A percentile compares a stretch with the other conserved stretches of the same genome.
phyloP scores from a whole-genome alignment of 2,113 vertebrate genomes.

The Zosterops pallidus region DNA sequence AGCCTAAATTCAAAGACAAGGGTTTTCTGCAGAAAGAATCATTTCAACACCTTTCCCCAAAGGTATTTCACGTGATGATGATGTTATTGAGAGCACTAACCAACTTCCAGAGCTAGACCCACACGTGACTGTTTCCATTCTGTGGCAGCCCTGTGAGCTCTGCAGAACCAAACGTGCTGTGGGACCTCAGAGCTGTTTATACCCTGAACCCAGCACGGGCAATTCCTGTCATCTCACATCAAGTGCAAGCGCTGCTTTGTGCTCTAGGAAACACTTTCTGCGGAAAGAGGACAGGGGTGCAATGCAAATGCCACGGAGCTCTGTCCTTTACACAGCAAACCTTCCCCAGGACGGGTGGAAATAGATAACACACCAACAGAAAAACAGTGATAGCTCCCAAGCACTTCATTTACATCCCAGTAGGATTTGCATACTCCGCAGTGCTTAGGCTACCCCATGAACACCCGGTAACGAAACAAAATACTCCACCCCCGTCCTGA shows the following conservation, averaged over 20 bases:
- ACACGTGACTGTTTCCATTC: not conserved
- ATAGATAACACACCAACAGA: not conserved
- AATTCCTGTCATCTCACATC: not conserved
- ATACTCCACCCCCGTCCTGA: accelerated
- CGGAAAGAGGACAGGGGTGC: not conserved
- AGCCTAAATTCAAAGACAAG: not conserved
- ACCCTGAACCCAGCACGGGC: not conserved
- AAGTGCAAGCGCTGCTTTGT: not conserved
- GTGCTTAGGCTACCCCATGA: not conserved
- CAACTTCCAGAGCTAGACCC: not conserved
- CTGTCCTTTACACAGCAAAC: not conserved
- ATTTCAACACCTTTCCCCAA: not conserved
- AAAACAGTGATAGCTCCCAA: not conserved
- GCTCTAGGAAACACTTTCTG: not conserved
- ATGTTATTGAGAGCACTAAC: not conserved
- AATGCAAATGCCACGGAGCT: not conserved
- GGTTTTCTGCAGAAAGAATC: not conserved
- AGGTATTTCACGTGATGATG: not conserved
- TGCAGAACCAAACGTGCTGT: accelerated
- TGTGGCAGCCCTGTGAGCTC: not conserved
- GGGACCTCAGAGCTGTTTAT: not conserved
- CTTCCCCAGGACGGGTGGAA: not conserved
- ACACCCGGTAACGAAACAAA: not conserved
- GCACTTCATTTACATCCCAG: not conserved
- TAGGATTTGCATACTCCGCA: not conserved